Percentiles rank a stretch among this genome's conserved stretches.
phyloP scores from a whole-genome alignment of 2,888 invertebrate genomes.

The Dasysyrphus albostriatus region DNA sequence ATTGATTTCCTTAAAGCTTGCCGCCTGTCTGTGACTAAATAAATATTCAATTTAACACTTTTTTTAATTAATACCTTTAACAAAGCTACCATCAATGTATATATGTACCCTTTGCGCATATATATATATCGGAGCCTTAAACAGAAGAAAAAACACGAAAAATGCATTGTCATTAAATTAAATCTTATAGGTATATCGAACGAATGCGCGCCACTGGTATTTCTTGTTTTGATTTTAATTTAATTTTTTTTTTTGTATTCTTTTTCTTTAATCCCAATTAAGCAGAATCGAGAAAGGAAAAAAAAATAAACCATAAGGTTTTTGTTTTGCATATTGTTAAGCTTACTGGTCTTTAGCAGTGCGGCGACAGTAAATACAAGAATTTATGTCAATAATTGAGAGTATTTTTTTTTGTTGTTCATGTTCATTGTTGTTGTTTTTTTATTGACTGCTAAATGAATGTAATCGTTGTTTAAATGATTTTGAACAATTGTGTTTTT shows the following conservation, averaged over 20 bases:
- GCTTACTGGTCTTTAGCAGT: conserved; percentile 58
- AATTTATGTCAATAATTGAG: conserved; percentile 39
- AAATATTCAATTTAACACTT: conserved; percentile 12
- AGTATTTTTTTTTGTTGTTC: not conserved
- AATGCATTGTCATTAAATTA: conserved; percentile 62
- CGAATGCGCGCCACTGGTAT: conserved; percentile 6
- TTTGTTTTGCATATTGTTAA: conserved; percentile 51
- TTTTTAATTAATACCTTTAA: conserved; percentile 22
- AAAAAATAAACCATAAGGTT: conserved; percentile 4
- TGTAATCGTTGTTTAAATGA: conserved; percentile 15
- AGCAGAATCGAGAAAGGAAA: not conserved
- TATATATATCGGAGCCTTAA: not conserved
- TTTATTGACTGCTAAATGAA: conserved; percentile 40
- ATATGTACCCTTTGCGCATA: not conserved
- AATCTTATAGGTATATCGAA: conserved; percentile 17
- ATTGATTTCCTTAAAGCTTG: not conserved
- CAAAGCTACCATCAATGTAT: not conserved
- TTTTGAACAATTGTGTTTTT: not conserved
- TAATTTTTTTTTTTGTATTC: conserved; percentile 3
- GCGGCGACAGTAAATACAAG: conserved; percentile 7
- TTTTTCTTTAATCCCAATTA: conserved; percentile 21
- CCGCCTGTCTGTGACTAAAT: not conserved
- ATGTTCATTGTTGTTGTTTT: not conserved
- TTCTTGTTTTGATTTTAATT: conserved; percentile 28
- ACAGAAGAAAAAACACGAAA: conserved; percentile 44